Evolutionary conservation across 2,797 vertebrate genomes (phyloP).

Genomic region (Cossypha heuglini): DNA sequence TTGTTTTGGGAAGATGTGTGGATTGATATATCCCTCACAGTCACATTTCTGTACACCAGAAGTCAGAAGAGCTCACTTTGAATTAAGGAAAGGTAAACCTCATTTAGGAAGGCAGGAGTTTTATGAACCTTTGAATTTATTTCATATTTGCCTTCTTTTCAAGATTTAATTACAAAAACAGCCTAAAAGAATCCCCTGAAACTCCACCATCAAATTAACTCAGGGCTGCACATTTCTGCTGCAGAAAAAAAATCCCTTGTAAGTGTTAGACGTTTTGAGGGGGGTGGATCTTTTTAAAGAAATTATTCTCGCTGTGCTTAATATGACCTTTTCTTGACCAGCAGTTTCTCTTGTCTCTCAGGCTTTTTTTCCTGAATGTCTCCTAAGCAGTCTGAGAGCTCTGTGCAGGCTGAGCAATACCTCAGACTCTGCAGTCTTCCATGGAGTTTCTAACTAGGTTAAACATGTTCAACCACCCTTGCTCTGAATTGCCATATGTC

Average conservation of each 20-base stretch:
- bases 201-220: background rate
- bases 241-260: background rate
- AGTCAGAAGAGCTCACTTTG: background rate
- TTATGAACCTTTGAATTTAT: background rate
- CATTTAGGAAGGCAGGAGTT: background rate
- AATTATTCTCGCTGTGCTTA: background rate
- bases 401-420: background rate
- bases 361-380: background rate
- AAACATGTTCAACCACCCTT: slow-evolving; percentile 24
- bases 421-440: background rate
- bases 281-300: background rate
- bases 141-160: background rate
- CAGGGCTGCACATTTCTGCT: background rate
- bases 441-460: slow-evolving; percentile 23
- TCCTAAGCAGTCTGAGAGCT: background rate
- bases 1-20: background rate
- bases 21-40: background rate
- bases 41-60: background rate
- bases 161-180: background rate
- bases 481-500: slow-evolving; percentile 40
- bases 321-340: background rate
- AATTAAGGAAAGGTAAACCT: background rate
- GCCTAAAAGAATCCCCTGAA: background rate
- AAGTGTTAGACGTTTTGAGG: background rate
- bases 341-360: background rate